A percentile compares a stretch with the other conserved stretches of the same genome.
These are phyloP conservation scores for Sesia bembeciformis DNA, from an alignment of 2,888 invertebrate species.

Conservation along the genomic window DNA sequence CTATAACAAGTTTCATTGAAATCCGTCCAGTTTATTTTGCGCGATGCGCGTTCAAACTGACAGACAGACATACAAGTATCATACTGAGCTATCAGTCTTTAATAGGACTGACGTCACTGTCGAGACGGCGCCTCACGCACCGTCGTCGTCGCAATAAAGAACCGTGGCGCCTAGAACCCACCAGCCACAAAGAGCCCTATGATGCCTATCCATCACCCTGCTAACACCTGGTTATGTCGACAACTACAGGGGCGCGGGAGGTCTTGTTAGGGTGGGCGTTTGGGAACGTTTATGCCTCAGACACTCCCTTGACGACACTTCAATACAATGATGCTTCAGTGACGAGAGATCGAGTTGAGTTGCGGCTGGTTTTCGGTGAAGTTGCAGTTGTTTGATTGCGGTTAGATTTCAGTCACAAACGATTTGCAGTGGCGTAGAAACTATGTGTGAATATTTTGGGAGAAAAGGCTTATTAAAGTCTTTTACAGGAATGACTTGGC, in stretches of 20 bases:
- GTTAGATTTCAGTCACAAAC: no score
- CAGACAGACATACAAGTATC: no score
- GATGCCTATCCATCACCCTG: slow-evolving; percentile 9
- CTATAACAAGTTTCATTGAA: no score
- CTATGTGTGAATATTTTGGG: no score
- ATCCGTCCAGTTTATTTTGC: no score
- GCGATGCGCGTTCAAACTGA: no score
- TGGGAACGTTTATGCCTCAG: slow-evolving; percentile 23
- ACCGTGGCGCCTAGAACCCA: slow-evolving; percentile 32
- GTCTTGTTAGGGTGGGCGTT: slow-evolving; percentile 12
- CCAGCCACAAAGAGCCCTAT: slow-evolving; percentile 19
- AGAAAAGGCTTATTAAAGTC: no score
- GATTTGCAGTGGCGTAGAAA: no score
- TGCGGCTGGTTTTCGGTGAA: background rate
- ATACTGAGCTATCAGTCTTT: background rate
- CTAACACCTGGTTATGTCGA: background rate
- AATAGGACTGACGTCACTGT: slow-evolving; percentile 10
- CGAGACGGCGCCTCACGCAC: background rate
- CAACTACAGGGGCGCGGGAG: slow-evolving; percentile 11
- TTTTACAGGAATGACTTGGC: no score
- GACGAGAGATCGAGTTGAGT: slow-evolving; percentile 4
- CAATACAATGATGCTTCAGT: slow-evolving; percentile 25
- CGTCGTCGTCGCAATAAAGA: slow-evolving; percentile 27
- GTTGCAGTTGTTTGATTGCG: no score
- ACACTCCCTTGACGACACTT: slow-evolving; percentile 20